Conservation (phyloP, 2,113 vertebrate species). For the Donacobius atricapilla region DNA sequence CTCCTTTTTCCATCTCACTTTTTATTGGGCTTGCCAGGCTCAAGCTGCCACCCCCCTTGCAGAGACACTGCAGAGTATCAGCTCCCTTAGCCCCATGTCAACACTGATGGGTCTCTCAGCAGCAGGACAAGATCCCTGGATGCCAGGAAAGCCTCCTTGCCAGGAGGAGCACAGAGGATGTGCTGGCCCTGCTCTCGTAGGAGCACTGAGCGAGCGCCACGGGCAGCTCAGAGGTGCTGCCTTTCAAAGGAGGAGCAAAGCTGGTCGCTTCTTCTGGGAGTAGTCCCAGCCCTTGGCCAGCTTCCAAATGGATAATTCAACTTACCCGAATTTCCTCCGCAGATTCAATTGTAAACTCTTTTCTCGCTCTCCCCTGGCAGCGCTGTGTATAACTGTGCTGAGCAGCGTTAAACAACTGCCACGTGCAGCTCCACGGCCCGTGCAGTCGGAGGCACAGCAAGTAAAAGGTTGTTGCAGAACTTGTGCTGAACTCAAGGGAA, state of each 20-base stretch:
- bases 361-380: constrained; percentile 14
- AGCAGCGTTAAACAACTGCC: neutral
- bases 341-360: constrained; percentile 37
- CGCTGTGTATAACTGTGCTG: neutral
- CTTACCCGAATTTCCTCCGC: constrained; percentile 47
- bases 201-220: rapidly evolving
- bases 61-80: neutral
- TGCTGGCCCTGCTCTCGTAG: neutral
- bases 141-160: neutral
- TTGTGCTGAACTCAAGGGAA: neutral
- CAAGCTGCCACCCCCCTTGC: neutral
- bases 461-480: neutral
- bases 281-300: constrained; percentile 12
- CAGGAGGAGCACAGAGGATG: neutral
- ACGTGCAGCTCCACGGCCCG: neutral
- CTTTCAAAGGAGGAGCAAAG: neutral
- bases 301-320: constrained; percentile 43
- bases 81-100: neutral
- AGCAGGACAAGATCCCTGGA: neutral
- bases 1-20: neutral
- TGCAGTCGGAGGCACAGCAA: neutral
- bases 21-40: neutral
- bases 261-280: neutral
- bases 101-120: neutral
- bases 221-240: neutral